Evolutionary conservation across 2,113 vertebrate genomes (phyloP).

Genomic region (Abramis brama): DNA sequence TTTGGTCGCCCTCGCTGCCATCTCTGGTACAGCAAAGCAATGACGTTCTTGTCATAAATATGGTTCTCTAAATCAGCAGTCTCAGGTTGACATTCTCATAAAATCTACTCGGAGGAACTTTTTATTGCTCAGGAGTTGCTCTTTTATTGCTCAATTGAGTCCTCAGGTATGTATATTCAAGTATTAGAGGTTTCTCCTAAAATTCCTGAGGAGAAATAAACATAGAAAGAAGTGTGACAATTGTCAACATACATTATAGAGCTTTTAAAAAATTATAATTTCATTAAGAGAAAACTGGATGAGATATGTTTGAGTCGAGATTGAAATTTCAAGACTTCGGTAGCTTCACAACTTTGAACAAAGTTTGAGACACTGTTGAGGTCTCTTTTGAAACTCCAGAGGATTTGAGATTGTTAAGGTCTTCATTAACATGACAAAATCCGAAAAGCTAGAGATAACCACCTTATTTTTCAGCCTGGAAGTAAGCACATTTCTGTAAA

Average conservation of each 20-base stretch:
- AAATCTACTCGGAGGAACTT: neutral
- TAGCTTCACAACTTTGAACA: neutral
- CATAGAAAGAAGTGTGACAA: neutral
- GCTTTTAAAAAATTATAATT: neutral
- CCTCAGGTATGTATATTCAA: neutral
- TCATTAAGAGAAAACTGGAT: neutral
- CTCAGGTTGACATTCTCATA: constrained; percentile 1
- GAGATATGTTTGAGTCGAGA: neutral
- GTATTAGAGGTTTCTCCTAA: neutral
- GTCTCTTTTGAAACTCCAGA: neutral
- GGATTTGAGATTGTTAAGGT: neutral
- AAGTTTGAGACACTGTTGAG: neutral
- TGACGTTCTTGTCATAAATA: constrained; percentile 32
- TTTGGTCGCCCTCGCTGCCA: constrained; percentile 39
- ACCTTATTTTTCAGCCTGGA: neutral
- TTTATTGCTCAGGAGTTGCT: neutral
- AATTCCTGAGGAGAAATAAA: neutral
- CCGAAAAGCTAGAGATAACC: neutral
- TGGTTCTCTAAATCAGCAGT: constrained; percentile 23
- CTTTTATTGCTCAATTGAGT: neutral
- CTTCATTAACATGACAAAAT: neutral
- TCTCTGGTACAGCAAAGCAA: constrained; percentile 10
- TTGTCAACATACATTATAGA: neutral
- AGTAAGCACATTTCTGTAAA: neutral
- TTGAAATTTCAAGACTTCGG: neutral